Evolutionary conservation across 2,888 invertebrate species (phyloP).

Genomic region (Phaedon cochleariae): DNA sequence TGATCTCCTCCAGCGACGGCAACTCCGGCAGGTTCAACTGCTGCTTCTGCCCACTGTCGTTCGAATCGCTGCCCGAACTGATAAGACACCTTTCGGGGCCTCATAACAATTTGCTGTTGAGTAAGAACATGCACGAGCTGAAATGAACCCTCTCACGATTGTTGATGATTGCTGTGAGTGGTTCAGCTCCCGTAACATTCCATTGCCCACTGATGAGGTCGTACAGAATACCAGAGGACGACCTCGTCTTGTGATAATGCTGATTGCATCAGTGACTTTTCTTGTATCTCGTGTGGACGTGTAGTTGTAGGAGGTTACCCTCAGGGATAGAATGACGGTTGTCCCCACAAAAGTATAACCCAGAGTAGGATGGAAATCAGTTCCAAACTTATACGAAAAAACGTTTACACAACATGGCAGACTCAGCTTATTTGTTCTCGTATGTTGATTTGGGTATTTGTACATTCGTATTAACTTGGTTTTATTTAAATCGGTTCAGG

Average conservation of each 20-base stretch:
- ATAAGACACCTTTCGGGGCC: constrained; percentile 88
- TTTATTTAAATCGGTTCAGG: too few species aligned
- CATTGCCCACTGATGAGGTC: constrained; percentile 48
- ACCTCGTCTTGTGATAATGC: constrained; percentile 52
- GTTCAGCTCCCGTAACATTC: constrained; percentile 40
- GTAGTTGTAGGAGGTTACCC: constrained; percentile 53
- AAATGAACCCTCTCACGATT: constrained; percentile 40
- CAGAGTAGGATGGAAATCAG: too few species aligned
- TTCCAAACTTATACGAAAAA: too few species aligned
- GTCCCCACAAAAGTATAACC: too few species aligned
- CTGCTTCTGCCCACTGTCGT: constrained; percentile 87
- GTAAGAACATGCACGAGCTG: constrained; percentile 81
- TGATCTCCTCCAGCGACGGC: constrained; percentile 83
- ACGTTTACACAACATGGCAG: too few species aligned
- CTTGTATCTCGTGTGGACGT: constrained; percentile 44
- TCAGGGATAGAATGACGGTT: constrained; percentile 52
- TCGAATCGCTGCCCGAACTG: constrained; percentile 86
- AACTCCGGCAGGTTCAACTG: constrained; percentile 82
- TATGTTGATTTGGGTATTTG: too few species aligned
- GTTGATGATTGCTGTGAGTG: neutral
- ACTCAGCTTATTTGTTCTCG: too few species aligned
- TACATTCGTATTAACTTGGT: too few species aligned
- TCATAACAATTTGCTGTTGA: constrained; percentile 86
- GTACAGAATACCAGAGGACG: constrained; percentile 51
- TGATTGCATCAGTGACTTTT: constrained; percentile 52